Percentiles rank a stretch among this genome's conserved stretches.
Evolutionary conservation across 2,888 invertebrate genomes (phyloP).

Genomic region (Encarsia formosa): DNA sequence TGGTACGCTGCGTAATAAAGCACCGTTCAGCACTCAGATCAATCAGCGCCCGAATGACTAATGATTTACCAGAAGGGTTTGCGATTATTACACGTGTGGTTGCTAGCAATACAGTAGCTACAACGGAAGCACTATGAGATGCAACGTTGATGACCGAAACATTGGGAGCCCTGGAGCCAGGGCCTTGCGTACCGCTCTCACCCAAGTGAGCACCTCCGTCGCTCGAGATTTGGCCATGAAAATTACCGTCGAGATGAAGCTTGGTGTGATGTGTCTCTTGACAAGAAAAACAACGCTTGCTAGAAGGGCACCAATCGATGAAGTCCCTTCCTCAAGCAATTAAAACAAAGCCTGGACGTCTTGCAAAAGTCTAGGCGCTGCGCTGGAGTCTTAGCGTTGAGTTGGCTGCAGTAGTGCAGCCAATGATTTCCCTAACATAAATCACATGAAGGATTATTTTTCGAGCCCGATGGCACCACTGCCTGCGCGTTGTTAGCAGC

Average conservation of each 20-base stretch:
- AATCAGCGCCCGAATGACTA: no score
- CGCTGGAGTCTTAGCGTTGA: not conserved
- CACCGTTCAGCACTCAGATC: not conserved
- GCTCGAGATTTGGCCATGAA: not conserved
- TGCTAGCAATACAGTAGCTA: not conserved
- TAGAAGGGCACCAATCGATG: not conserved
- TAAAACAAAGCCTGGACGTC: no score
- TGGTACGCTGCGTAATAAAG: not conserved
- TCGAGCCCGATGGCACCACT: not conserved
- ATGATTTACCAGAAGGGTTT: no score
- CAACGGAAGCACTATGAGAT: not conserved
- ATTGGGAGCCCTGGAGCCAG: no score
- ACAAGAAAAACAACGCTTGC: not conserved
- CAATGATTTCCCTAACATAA: not conserved
- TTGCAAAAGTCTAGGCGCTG: no score
- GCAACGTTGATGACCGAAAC: no score
- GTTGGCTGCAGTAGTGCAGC: not conserved
- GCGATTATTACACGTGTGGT: not conserved
- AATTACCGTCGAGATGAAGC: no score
- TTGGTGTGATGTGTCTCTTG: not conserved
- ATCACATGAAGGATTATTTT: not conserved
- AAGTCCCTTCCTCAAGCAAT: not conserved
- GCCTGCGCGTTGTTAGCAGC: not conserved
- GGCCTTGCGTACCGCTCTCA: not conserved
- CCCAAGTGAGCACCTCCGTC: not conserved